Base-by-base conservation (phyloP, 2,888 invertebrate genomes). In the Meganola albula region DNA sequence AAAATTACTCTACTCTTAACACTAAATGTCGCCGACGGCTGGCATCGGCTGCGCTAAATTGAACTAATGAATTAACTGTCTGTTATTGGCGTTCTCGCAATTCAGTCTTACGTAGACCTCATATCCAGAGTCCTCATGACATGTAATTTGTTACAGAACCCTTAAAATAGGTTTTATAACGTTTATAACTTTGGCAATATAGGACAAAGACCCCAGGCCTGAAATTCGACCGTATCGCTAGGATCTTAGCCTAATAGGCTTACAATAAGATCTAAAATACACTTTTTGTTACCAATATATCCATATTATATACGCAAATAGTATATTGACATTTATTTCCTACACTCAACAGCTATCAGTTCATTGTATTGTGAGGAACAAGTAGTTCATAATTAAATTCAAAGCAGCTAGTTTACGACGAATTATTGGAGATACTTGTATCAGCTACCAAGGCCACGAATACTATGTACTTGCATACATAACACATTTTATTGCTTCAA, bases 401-500 rank as follows among this genome's bases (percentile, higher is more conserved):
- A n/a, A n/a, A n/a, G n/a, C n/a, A n/a, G n/a, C n/a, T n/a, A n/a
- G n/a, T n/a, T n/a, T n/a, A n/a, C n/a, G n/a, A n/a, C n/a, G n/a
- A n/a, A 53, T 53, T 56, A 54, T 56, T 58, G 53, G 56, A 49
- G 43, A 42, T 37, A 41, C 37, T 42, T 51, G 53, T 49, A 53
- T 49, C 35, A 54, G 51, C 56, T 61, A 60, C 39, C 40, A 69
- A 68, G 70, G 69, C 67, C 64, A 62, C 62, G 37, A 54, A 50
- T 45, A 53, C 53, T 53, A 59, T 47, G 48, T 49, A n/a, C n/a
- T n/a, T n/a, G n/a, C n/a, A 40, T 54, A 54, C 51, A 56, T 34
- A 36, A n/a, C 4, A 20, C 20, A 47, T 39, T 44, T 58, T 64
- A 71, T 68, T 67, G 65, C 69, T 64, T 40, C 47, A 53, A 59